Conservation (phyloP, 2,797 vertebrate species). For the Tiaroga cobitis region DNA sequence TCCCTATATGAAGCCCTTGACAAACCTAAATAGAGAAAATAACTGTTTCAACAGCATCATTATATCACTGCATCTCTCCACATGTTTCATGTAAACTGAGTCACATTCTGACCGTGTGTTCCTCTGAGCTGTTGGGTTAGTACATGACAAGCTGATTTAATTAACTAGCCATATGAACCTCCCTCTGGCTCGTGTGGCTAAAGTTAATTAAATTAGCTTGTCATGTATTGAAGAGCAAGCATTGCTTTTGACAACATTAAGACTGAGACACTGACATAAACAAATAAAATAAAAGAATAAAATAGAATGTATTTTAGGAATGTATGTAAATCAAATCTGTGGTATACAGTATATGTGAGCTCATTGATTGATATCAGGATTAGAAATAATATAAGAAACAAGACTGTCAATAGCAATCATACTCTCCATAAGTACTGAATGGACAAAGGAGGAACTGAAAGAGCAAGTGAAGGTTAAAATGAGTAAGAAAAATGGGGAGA, state of each 20-base stretch:
- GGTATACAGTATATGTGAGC: no score
- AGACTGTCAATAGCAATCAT: no score
- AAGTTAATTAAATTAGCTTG: conserved; percentile 47
- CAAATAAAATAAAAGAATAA: not conserved
- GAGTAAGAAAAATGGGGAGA: not conserved
- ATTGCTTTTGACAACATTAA: not conserved
- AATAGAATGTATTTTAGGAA: not conserved
- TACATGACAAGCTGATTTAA: not conserved
- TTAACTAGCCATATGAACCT: not conserved
- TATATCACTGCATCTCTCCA: not conserved
- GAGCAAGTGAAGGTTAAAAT: not conserved
- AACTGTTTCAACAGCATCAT: not conserved
- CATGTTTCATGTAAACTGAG: not conserved
- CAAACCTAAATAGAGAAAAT: not conserved
- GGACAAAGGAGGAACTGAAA: no score
- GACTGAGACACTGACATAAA: not conserved
- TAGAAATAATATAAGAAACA: not conserved
- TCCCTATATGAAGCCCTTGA: not conserved
- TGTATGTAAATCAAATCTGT: not conserved
- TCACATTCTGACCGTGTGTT: conserved; percentile 25
- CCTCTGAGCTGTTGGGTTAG: conserved; percentile 25
- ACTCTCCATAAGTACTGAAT: no score
- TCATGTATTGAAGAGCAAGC: conserved; percentile 29
- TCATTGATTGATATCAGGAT: not conserved
- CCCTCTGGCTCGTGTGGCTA: conserved; percentile 36